A percentile compares a stretch with the other conserved stretches of the same genome.
Conservation (phyloP, 2,888 invertebrate genomes). For the Ypsolopha scabrella region DNA sequence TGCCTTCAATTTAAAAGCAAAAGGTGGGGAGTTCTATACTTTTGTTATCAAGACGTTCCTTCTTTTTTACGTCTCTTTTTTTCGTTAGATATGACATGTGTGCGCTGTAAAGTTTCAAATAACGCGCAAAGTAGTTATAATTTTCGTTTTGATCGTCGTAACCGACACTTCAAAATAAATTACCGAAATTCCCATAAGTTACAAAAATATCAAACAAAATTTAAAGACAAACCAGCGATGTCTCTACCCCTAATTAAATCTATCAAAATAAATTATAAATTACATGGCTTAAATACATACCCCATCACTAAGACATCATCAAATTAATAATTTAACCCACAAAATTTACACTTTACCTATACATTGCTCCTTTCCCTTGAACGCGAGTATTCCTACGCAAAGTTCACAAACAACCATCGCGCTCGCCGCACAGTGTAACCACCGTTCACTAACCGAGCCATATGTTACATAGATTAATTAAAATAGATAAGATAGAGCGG, state of each 20-base stretch:
- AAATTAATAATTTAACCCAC: no score
- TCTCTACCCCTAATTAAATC: background rate
- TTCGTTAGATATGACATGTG: no score
- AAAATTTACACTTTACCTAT: background rate
- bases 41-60: no score
- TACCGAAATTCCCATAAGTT: no score
- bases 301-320: no score
- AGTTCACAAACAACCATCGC: background rate
- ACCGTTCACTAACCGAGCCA: no score
- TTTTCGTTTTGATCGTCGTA: no score
- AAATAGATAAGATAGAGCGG: background rate
- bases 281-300: background rate
- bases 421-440: no score
- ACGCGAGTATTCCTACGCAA: background rate
- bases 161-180: no score
- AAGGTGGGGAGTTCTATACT: background rate
- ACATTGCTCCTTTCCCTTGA: background rate
- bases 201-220: background rate
- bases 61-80: no score
- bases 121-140: no score
- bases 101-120: no score
- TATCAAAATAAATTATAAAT: background rate
- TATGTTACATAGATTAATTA: conserved; percentile 2
- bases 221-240: background rate
- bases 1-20: conserved; percentile 28